phyloP scores from a whole-genome alignment of 1,140 invertebrate species.

The Hesperophylax magnus region DNA sequence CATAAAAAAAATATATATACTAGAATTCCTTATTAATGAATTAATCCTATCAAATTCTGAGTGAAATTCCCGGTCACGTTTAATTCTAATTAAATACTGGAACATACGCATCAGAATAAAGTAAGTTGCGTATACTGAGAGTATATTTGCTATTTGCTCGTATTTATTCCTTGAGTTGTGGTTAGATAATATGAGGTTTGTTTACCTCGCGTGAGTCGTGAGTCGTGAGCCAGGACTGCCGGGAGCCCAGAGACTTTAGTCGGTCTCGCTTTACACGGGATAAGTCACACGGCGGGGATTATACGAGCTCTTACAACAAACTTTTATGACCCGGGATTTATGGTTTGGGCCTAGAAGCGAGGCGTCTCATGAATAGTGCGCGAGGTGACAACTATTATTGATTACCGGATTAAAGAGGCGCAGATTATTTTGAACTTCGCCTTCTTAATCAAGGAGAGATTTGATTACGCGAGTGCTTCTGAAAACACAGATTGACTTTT shows the following conservation, averaged over 20 bases:
- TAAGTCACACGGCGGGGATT: constrained; percentile 47
- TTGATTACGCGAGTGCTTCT: not conserved
- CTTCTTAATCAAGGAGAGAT: constrained; percentile 21
- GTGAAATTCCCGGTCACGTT: no score
- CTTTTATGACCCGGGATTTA: constrained; percentile 52
- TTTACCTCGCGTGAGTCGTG: constrained; percentile 32
- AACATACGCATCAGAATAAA: no score
- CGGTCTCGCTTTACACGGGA: constrained; percentile 38
- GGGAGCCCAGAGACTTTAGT: constrained; percentile 37
- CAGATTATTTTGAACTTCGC: constrained; percentile 18
- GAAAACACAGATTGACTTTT: not conserved
- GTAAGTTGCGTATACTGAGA: no score
- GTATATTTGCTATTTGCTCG: no score
- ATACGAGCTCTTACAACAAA: constrained; percentile 44
- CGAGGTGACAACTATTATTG: constrained; percentile 33
- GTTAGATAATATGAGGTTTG: constrained; percentile 27
- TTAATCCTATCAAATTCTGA: no score
- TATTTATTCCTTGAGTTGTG: no score
- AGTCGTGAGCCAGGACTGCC: no score
- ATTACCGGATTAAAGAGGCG: constrained; percentile 20
- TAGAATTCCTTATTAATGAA: no score
- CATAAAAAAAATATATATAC: no score
- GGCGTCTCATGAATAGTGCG: constrained; percentile 26
- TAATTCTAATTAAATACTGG: no score
- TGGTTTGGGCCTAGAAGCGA: constrained; percentile 17